These are phyloP conservation scores for Mormyrus proboscirostris DNA, from an alignment of 2,797 vertebrate genomes.

Conservation along the genomic window DNA sequence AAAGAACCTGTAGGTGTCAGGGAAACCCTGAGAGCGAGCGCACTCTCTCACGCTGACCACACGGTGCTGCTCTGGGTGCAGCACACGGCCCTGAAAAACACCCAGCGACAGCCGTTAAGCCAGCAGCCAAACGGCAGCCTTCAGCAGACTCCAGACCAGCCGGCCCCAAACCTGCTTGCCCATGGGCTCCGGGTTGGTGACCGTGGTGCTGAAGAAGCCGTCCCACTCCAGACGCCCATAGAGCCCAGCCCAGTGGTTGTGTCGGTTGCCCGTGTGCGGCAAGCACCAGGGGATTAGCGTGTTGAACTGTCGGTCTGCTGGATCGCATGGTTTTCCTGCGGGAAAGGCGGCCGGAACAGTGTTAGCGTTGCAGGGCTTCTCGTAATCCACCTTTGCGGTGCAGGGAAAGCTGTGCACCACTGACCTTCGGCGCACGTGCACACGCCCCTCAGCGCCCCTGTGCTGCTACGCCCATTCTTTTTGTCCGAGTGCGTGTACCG, in stretches of 20 bases:
- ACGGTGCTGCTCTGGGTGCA: conserved; percentile 91
- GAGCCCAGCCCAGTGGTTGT: conserved; percentile 96
- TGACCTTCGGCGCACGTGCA: conserved; percentile 84
- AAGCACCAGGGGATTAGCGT: conserved; percentile 95
- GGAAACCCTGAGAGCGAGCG: conserved; percentile 90
- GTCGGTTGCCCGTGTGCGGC: conserved; percentile 93
- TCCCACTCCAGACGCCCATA: conserved; percentile 94
- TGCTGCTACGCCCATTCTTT: conserved; percentile 81
- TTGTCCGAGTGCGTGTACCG: conserved; percentile 79
- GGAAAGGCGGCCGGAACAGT: neutral
- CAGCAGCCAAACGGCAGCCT: neutral
- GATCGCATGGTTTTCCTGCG: conserved; percentile 76
- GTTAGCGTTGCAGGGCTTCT: neutral
- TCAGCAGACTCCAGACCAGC: neutral
- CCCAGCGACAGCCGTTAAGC: neutral
- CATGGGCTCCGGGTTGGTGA: conserved; percentile 97
- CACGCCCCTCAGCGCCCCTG: conserved; percentile 75
- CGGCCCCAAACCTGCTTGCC: conserved; percentile 75
- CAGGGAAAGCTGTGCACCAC: neutral
- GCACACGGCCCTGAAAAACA: conserved; percentile 47
- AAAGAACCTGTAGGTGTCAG: conserved; percentile 89
- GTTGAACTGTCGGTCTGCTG: conserved; percentile 85
- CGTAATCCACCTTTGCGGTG: neutral
- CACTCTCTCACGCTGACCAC: conserved; percentile 95
- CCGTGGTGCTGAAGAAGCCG: conserved; percentile 95